Conservation (phyloP, 2,888 invertebrate genomes). For the Hartigia nigra region DNA sequence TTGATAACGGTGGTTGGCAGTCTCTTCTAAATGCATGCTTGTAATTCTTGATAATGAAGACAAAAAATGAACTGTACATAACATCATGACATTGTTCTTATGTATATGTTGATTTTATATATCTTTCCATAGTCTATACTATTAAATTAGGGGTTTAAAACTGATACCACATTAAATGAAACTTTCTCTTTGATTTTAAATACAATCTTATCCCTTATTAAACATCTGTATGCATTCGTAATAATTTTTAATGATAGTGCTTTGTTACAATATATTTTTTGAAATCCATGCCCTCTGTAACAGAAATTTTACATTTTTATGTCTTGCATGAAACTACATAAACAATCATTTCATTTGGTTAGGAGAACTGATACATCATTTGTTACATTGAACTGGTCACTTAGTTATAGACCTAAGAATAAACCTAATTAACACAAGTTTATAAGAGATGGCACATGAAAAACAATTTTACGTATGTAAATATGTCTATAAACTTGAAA, state of each 20-base stretch:
- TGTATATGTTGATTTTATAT: neutral
- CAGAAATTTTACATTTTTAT: neutral
- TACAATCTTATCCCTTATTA: neutral
- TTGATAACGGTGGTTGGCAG: constrained; percentile 15
- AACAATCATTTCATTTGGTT: neutral
- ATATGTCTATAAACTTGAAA: neutral
- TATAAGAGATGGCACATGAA: neutral
- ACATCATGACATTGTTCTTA: neutral
- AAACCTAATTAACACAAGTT: neutral
- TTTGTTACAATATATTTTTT: no score
- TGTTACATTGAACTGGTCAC: neutral
- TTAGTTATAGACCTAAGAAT: neutral
- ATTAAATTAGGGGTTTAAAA: neutral
- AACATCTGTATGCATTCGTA: constrained; percentile 3
- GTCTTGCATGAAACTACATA: neutral
- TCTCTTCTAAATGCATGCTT: constrained; percentile 2
- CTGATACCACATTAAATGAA: neutral
- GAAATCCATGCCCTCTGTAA: no score
- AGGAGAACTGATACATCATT: neutral
- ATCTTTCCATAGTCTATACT: neutral
- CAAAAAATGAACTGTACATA: neutral
- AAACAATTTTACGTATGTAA: neutral
- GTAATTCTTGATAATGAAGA: neutral
- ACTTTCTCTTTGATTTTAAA: neutral
- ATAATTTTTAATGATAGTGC: neutral